Evolutionary conservation across 2,797 vertebrate genomes (phyloP).

Genomic region (Sparidentex hasta): DNA sequence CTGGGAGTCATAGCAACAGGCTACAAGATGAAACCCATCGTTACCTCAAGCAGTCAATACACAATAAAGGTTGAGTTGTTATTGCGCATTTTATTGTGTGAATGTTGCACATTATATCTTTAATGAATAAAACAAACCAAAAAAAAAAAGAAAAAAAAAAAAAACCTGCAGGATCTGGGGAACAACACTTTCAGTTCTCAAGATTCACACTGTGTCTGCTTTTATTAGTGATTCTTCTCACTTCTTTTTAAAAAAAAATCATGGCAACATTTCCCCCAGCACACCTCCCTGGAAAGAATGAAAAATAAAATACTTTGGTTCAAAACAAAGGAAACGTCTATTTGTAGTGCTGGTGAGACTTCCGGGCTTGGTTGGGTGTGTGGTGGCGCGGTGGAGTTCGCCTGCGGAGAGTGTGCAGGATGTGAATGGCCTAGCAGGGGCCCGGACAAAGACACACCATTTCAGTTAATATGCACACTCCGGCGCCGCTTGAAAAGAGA

Average conservation of each 20-base stretch:
- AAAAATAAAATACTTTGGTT: constrained; percentile 25
- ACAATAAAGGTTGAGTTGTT: too few relatives aligned
- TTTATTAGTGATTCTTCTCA: constrained; percentile 22
- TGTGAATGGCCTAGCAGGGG: constrained; percentile 59
- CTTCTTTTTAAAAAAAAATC: constrained; percentile 18
- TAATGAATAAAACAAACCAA: constrained; percentile 37
- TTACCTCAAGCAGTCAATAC: too few relatives aligned
- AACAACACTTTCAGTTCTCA: constrained; percentile 31
- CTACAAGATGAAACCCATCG: too few relatives aligned
- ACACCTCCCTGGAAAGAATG: constrained; percentile 6
- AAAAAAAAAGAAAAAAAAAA: constrained; percentile 51
- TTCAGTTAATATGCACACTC: constrained; percentile 81
- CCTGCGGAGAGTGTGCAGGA: constrained; percentile 52
- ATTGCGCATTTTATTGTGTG: too few relatives aligned
- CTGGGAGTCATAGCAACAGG: too few relatives aligned
- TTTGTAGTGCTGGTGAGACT: constrained; percentile 49
- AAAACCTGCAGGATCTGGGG: constrained; percentile 37
- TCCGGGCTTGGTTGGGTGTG: constrained; percentile 27
- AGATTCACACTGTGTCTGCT: constrained; percentile 7
- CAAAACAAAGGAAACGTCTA: constrained; percentile 29
- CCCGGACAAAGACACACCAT: constrained; percentile 73
- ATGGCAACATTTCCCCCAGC: constrained; percentile 25
- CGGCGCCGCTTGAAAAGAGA: constrained; percentile 74
- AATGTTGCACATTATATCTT: too few relatives aligned
- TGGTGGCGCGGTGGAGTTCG: constrained; percentile 35